phyloP scores from a whole-genome alignment of 2,888 invertebrate species.

The Sphaerophoria taeniata region DNA sequence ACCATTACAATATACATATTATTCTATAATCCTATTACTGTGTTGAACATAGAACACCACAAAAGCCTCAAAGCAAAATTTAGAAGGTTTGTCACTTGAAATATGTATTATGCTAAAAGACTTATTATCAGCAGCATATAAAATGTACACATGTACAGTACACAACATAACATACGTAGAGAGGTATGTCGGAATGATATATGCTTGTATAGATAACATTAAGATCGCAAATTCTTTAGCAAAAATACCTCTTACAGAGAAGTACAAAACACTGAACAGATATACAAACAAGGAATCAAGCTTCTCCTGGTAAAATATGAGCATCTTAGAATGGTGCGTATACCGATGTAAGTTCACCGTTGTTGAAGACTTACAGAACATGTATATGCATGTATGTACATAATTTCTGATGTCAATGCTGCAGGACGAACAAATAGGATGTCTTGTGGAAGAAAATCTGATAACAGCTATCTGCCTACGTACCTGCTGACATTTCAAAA shows the following conservation, averaged over 20 bases:
- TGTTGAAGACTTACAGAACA: background rate
- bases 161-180: too few species aligned
- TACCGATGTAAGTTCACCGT: slow-evolving; percentile 1
- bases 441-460: slow-evolving; percentile 10
- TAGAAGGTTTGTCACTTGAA: slow-evolving; percentile 39
- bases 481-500: slow-evolving; percentile 18
- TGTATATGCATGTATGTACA: background rate
- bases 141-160: background rate
- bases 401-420: background rate
- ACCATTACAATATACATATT: slow-evolving; percentile 21
- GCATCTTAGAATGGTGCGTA: slow-evolving; percentile 13
- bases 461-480: background rate
- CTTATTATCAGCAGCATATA: slow-evolving; percentile 12
- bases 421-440: slow-evolving; percentile 13
- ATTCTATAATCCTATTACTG: slow-evolving; percentile 39
- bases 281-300: background rate
- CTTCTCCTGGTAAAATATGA: background rate
- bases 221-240: slow-evolving; percentile 26
- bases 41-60: slow-evolving; percentile 27
- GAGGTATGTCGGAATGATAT: background rate
- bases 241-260: background rate
- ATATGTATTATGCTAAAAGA: slow-evolving; percentile 17
- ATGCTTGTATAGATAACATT: slow-evolving; percentile 8
- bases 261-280: background rate
- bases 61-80: slow-evolving; percentile 40